Evolutionary conservation across 2,797 vertebrate species (phyloP), one percentile per base, ranked within the genome.

Genomic region (Chromobotia macracanthus): DNA sequence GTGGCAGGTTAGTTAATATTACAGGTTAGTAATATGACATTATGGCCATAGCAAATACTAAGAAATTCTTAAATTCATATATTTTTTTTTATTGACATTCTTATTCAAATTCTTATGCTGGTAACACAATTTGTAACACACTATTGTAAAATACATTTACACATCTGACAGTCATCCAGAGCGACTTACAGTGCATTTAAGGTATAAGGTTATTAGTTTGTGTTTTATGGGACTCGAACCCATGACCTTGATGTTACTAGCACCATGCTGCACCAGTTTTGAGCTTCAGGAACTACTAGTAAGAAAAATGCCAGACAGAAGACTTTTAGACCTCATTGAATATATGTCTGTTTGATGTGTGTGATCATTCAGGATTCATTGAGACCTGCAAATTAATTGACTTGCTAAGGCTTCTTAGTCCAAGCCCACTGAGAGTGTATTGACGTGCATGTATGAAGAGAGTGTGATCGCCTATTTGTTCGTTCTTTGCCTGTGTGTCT

Each of bases 321-420:
- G 50, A 53, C 50, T n/a, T 53, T n/a, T 53, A 16, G 15, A 53
- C 5, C 50, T 53, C 41, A 23, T 12, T 28, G 25, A 66, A 75
- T 28, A 16, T 7, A 19, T 75, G 63, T 38, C 55, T 64, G 61
- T 61, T 63, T 81, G 77, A 72, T 61, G 46, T 63, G 67, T 69
- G 11, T 28, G 65, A 69, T 71, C 71, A 67, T 71, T 78, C 11
- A 13, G 56, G 63, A 73, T 77, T 81, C 23, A 79, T 84, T 81
- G 44, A 28, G 51, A 53, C 68, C 72, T 77, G 21, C 58, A 56
- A 68, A 72, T 76, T 44, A 2, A 67, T 82, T 61, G 56, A 64
- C 50, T 8, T 10, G 31, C 23, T 18, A 23, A 63, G 35, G 19
- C n/a, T 2, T 19, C 19, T 66, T 11, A 50, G 73, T 69, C 65